Percentiles rank a stretch among this genome's conserved stretches.
phyloP scores from a whole-genome alignment of 2,113 vertebrate genomes.

The Carlito syrichta region DNA sequence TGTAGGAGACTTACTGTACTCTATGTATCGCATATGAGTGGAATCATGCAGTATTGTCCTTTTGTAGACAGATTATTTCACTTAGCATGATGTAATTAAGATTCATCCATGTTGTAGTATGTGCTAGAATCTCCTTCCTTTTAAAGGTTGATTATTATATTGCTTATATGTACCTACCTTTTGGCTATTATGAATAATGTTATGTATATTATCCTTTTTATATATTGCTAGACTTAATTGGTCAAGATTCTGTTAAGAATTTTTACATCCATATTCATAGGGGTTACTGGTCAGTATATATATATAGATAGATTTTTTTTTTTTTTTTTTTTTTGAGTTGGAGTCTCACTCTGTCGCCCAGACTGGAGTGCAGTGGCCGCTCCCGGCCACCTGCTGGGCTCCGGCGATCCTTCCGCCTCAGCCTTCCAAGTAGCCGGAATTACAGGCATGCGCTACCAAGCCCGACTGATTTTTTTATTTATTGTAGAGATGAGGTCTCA shows the following conservation, averaged over 20 bases:
- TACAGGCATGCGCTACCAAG: too few relatives aligned
- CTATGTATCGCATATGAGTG: background rate
- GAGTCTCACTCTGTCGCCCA: too few relatives aligned
- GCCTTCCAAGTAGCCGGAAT: too few relatives aligned
- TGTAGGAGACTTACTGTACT: too few relatives aligned
- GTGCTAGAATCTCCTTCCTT: background rate
- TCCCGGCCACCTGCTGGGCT: too few relatives aligned
- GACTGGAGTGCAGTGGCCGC: too few relatives aligned
- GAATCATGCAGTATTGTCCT: background rate
- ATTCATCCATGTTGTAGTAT: background rate
- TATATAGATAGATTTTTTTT: too few relatives aligned
- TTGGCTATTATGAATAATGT: background rate
- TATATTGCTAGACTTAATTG: background rate
- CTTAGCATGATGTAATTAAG: background rate
- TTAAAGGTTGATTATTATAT: background rate
- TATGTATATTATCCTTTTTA: background rate
- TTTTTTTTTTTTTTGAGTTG: too few relatives aligned
- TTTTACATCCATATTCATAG: background rate
- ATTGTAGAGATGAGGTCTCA: too few relatives aligned
- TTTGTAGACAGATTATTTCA: background rate
- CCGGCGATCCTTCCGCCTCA: too few relatives aligned
- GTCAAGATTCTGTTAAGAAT: background rate
- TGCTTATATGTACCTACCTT: background rate
- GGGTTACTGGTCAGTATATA: background rate
- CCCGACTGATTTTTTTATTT: too few relatives aligned